A percentile compares a stretch with the other conserved stretches of the same genome.
phyloP scores from a whole-genome alignment of 2,888 invertebrate species.

The Conistra vaccinii region DNA sequence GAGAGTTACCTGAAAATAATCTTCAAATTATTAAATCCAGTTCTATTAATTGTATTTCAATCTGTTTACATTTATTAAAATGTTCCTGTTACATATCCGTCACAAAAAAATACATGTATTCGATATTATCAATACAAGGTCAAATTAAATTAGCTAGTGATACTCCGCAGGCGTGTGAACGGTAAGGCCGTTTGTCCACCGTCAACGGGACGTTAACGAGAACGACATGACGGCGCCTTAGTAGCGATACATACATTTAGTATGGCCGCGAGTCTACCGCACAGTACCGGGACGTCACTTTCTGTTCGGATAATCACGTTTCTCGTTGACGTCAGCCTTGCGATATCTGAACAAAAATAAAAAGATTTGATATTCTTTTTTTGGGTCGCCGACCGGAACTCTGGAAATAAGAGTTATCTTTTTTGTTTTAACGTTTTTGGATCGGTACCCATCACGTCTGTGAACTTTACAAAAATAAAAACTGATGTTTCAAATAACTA shows the following conservation, averaged over 20 bases:
- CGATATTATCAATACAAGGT: not conserved
- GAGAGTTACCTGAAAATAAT: not conserved
- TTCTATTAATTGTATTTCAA: not conserved
- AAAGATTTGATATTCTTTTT: not conserved
- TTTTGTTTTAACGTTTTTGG: too few relatives aligned
- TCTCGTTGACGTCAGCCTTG: not conserved
- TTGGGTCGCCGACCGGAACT: not conserved
- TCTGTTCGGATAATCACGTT: not conserved
- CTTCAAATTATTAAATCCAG: not conserved
- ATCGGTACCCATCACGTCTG: too few relatives aligned
- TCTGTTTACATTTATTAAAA: conserved; percentile 1
- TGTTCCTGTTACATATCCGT: conserved; percentile 18
- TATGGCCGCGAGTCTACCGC: not conserved
- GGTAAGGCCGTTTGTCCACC: not conserved
- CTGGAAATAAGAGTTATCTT: too few relatives aligned
- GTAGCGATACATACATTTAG: not conserved
- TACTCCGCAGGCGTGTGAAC: not conserved
- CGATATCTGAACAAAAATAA: not conserved
- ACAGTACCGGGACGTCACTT: not conserved
- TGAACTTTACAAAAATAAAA: not conserved
- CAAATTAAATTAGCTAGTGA: not conserved
- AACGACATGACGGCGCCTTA: not conserved
- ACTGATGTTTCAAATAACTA: not conserved
- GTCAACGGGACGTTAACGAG: not conserved
- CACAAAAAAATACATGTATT: conserved; percentile 1